phyloP scores from a whole-genome alignment of 2,888 invertebrate genomes.

The Drosophila subsilvestris region DNA sequence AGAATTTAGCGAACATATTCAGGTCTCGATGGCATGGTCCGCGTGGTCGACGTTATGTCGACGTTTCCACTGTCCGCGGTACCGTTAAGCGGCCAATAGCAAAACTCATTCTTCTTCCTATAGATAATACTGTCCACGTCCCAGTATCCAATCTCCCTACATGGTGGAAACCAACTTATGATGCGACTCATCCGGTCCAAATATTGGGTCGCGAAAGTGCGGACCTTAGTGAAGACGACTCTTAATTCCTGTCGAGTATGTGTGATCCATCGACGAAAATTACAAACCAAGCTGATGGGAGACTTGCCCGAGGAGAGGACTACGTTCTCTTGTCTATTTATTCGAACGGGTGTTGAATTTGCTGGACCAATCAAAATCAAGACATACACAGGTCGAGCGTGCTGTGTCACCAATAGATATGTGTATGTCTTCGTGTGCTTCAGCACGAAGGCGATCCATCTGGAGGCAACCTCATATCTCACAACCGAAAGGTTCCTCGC shows the following conservation, averaged over 20 bases:
- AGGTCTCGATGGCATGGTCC: no score
- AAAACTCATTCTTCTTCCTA: no score
- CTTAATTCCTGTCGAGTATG: conserved; percentile 6
- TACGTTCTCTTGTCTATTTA: not conserved
- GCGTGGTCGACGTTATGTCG: no score
- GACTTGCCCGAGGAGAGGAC: not conserved
- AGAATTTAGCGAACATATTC: no score
- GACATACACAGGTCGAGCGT: not conserved
- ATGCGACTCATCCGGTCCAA: no score
- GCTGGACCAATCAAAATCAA: not conserved
- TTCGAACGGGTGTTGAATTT: conserved; percentile 1
- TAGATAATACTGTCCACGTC: no score
- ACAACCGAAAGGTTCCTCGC: not conserved
- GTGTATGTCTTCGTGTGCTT: conserved; percentile 1
- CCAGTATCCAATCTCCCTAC: no score
- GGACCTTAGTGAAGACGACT: no score
- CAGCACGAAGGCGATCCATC: not conserved
- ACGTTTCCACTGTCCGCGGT: no score
- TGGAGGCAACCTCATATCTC: not conserved
- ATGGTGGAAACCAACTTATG: no score
- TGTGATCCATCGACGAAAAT: not conserved
- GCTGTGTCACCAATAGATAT: not conserved
- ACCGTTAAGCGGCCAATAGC: no score
- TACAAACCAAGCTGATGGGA: conserved; percentile 7
- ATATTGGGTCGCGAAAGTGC: no score